phyloP scores from a whole-genome alignment of 1,140 invertebrate genomes.

The Ceratosolen solmsi region DNA sequence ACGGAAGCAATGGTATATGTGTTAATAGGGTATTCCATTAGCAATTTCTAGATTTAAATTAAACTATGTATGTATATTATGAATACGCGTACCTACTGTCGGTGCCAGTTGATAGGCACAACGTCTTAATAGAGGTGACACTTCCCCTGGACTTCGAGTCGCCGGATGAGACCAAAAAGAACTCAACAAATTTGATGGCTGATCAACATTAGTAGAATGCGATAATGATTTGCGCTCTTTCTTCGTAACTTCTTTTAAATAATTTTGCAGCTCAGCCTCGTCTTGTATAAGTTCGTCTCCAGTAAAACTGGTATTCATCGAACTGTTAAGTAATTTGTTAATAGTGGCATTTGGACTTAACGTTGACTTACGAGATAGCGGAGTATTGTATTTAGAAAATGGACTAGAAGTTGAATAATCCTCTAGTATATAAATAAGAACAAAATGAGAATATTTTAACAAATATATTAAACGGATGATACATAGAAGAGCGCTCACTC shows the following conservation, averaged over 20 bases:
- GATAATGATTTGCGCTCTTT: constrained; percentile 60
- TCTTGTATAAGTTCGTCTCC: constrained; percentile 65
- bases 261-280: constrained; percentile 63
- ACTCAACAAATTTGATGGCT: constrained; percentile 70
- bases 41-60: too few relatives aligned
- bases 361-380: constrained; percentile 56
- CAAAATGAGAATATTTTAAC: not conserved
- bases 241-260: constrained; percentile 62
- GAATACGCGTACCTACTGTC: constrained; percentile 67
- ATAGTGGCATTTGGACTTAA: constrained; percentile 58
- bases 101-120: constrained; percentile 76
- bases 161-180: constrained; percentile 77
- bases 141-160: constrained; percentile 72
- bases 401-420: constrained; percentile 60
- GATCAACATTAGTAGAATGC: constrained; percentile 61
- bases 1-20: too few relatives aligned
- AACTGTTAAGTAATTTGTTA: constrained; percentile 61
- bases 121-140: constrained; percentile 72
- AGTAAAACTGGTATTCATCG: constrained; percentile 62
- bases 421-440: constrained; percentile 54
- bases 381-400: constrained; percentile 61
- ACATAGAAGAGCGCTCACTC: constrained; percentile 58
- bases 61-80: constrained; percentile 2
- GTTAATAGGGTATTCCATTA: too few relatives aligned
- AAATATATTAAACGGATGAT: too few relatives aligned